A percentile compares a stretch with the other conserved stretches of the same genome.
Evolutionary conservation across 92 coral and sea anemone species (phyloP).

Genomic region (Phenganax subtilis): DNA sequence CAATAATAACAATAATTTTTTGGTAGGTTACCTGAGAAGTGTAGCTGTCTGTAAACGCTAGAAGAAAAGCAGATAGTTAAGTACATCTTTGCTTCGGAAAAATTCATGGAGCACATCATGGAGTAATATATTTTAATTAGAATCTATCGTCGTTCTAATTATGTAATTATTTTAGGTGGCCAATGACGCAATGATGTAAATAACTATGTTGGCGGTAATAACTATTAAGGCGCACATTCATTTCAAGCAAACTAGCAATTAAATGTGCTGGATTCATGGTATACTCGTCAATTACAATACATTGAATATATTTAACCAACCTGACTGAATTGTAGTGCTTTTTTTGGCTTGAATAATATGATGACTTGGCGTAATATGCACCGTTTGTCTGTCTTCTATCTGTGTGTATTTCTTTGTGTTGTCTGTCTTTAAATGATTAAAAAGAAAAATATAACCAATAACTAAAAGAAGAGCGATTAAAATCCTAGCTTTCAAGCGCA

Average conservation of each 20-base stretch:
- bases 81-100: background rate
- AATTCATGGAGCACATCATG: background rate
- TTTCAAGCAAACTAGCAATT: no score
- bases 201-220: no score
- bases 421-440: background rate
- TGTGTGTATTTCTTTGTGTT: background rate
- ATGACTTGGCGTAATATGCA: background rate
- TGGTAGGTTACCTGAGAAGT: background rate
- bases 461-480: background rate
- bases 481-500: constrained; percentile 4
- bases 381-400: background rate
- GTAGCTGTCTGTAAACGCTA: background rate
- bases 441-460: constrained; percentile 6
- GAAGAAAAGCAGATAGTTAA: background rate
- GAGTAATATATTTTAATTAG: background rate
- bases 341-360: no score
- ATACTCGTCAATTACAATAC: no score
- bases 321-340: no score
- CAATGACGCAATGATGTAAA: no score
- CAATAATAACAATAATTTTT: background rate
- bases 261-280: no score
- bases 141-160: no score
- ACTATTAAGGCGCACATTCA: no score
- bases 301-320: no score
- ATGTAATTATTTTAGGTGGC: no score